These are phyloP conservation scores for Urocitellus parryii DNA, from an alignment of 2,113 vertebrate species.

Conservation along the genomic window DNA sequence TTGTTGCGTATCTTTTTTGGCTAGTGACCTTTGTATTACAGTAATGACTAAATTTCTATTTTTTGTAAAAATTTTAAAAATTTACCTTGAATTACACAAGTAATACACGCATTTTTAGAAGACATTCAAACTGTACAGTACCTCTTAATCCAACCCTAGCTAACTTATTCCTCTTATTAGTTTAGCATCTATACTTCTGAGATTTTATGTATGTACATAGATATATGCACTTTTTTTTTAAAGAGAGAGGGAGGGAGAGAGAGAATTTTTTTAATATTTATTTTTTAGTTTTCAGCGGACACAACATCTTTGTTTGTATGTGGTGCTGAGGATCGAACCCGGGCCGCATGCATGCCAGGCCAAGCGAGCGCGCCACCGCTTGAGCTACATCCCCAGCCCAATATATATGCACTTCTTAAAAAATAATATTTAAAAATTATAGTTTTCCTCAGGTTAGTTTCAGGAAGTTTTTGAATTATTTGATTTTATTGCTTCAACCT, in stretches of 20 bases:
- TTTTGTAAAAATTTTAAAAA: background rate
- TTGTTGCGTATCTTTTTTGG: background rate
- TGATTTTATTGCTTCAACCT: background rate
- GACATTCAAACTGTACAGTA: background rate
- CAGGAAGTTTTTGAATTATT: background rate
- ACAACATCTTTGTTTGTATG: too few relatives aligned
- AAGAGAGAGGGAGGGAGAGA: too few relatives aligned
- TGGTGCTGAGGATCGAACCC: too few relatives aligned
- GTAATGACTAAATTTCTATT: background rate
- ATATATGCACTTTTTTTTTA: background rate
- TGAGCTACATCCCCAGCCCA: too few relatives aligned
- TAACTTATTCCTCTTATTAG: background rate
- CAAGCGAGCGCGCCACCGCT: too few relatives aligned
- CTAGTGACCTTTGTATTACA: background rate
- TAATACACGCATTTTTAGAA: background rate
- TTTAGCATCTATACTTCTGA: background rate
- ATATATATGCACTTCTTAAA: background rate
- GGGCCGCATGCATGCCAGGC: too few relatives aligned
- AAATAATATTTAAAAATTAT: background rate
- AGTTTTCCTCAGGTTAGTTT: background rate
- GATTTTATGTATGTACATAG: background rate
- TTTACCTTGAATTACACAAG: background rate
- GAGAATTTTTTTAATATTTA: too few relatives aligned
- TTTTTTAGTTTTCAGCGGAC: too few relatives aligned
- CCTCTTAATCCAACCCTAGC: background rate